These are phyloP conservation scores for Pomacea canaliculata DNA, from an alignment of 2,888 invertebrate species.

Conservation along the genomic window DNA sequence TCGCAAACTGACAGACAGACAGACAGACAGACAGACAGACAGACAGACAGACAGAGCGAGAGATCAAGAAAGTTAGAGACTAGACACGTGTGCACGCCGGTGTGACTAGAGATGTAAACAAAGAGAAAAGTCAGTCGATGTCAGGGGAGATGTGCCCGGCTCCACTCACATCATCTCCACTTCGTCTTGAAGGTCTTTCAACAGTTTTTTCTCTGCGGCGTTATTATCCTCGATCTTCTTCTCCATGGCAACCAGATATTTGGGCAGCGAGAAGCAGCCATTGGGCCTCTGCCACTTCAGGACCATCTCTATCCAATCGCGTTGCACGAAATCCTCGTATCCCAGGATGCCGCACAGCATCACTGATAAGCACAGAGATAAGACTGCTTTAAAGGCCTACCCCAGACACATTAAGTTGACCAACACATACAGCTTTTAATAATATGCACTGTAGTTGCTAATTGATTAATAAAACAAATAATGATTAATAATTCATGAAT, in stretches of 20 bases:
- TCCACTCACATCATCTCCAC: conserved; percentile 20
- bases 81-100: too few species aligned
- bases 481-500: background rate
- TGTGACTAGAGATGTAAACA: too few species aligned
- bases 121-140: too few species aligned
- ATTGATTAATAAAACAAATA: background rate
- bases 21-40: too few species aligned
- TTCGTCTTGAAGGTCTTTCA: conserved; percentile 15
- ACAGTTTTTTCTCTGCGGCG: conserved; percentile 2
- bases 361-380: conserved; percentile 34
- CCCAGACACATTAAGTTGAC: too few species aligned
- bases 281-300: conserved; percentile 47
- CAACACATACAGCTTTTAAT: background rate
- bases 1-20: too few species aligned
- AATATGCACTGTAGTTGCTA: too few species aligned
- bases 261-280: conserved; percentile 45
- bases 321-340: conserved; percentile 49
- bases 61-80: too few species aligned
- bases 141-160: too few species aligned
- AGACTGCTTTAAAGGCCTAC: too few species aligned
- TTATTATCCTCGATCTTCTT: background rate
- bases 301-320: conserved; percentile 54
- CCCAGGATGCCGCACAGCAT: conserved; percentile 54
- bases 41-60: too few species aligned
- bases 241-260: background rate